phyloP scores from a whole-genome alignment of 2,113 vertebrate genomes.

The Epinephelus fuscoguttatus region DNA sequence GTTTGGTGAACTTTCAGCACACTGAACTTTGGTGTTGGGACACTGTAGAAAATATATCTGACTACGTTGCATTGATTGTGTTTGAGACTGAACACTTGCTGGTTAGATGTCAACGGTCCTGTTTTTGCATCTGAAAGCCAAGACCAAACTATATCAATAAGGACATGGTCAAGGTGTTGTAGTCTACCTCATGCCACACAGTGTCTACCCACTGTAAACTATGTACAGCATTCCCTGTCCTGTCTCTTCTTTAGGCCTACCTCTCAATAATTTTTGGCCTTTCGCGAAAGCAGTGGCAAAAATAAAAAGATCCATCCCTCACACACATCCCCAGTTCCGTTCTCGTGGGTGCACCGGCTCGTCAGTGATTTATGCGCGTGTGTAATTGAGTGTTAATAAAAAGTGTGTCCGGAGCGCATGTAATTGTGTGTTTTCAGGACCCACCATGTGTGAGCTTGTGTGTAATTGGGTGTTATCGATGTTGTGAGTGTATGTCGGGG shows the following conservation, averaged over 20 bases:
- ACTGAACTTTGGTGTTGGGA: neutral
- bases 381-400: constrained; percentile 91
- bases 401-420: constrained; percentile 85
- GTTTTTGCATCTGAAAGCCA: neutral
- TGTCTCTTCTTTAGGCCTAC: neutral
- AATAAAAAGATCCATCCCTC: constrained; percentile 64
- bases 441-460: constrained; percentile 80
- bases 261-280: constrained; percentile 7
- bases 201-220: neutral
- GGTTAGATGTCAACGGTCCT: neutral
- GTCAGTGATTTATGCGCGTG: constrained; percentile 84
- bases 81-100: neutral
- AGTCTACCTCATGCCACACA: neutral
- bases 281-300: constrained; percentile 29
- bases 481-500: constrained; percentile 77
- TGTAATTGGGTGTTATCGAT: constrained; percentile 88
- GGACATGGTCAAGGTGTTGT: neutral
- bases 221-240: neutral
- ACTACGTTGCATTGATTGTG: neutral
- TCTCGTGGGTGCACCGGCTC: constrained; percentile 57
- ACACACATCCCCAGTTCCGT: constrained; percentile 62
- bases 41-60: neutral
- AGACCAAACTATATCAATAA: neutral
- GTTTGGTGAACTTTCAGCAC: neutral
- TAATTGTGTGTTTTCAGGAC: constrained; percentile 86